Percentiles rank a stretch among this genome's conserved stretches.
Evolutionary conservation across 1,140 invertebrate species (phyloP).

Genomic region (Lasioglossum albipes): DNA sequence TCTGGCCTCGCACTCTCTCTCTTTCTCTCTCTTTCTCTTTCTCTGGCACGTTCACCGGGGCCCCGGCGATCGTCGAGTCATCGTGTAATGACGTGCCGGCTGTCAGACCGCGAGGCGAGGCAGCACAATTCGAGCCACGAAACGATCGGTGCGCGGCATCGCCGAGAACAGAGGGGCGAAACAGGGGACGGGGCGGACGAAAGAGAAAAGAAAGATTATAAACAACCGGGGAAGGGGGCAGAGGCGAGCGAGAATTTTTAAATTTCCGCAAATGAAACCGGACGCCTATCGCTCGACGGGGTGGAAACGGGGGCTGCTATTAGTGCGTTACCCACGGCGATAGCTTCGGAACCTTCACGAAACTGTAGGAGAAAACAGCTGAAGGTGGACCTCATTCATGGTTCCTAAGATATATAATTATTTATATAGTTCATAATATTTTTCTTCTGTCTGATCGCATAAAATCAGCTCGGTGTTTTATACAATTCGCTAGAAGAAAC

Average conservation of each 20-base stretch:
- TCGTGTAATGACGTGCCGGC: conserved; percentile 78
- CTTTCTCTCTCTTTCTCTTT: conserved; percentile 58
- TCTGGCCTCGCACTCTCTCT: conserved; percentile 49
- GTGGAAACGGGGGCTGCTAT: no score
- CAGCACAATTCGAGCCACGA: conserved; percentile 56
- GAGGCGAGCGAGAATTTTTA: not conserved
- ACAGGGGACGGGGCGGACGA: not conserved
- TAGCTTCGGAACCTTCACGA: no score
- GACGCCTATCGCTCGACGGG: no score
- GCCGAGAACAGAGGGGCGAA: conserved; percentile 45
- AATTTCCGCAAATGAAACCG: no score
- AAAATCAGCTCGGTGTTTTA: no score
- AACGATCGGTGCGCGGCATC: conserved; percentile 59
- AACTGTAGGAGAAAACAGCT: no score
- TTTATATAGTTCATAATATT: no score
- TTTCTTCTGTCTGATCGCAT: no score
- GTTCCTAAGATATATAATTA: no score
- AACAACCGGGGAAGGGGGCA: not conserved
- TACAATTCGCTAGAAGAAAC: no score
- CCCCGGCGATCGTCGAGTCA: conserved; percentile 72
- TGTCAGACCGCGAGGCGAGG: conserved; percentile 69
- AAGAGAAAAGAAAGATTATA: conserved; percentile 12
- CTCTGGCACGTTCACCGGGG: conserved; percentile 20
- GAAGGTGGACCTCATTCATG: no score
- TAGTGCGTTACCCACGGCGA: no score